Percentiles rank a stretch among this genome's conserved stretches.
phyloP scores from a whole-genome alignment of 2,888 invertebrate species.

The Temnothorax rugatulus region DNA sequence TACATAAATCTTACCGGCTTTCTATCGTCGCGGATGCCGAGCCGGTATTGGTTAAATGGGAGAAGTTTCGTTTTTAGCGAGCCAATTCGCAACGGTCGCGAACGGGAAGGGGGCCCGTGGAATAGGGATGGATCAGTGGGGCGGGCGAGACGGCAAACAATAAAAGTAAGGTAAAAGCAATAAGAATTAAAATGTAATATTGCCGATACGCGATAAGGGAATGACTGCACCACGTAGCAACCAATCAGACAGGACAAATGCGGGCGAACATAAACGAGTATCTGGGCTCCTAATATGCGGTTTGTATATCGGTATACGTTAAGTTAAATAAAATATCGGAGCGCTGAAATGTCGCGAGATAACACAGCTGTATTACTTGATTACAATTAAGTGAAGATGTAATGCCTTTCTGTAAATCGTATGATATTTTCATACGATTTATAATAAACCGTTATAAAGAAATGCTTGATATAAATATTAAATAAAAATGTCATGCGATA shows the following conservation, averaged over 20 bases:
- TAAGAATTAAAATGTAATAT: constrained; percentile 52
- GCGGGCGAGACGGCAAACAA: constrained; percentile 30
- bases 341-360: constrained; percentile 11
- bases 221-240: constrained; percentile 24
- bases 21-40: constrained; percentile 56
- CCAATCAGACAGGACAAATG: constrained; percentile 41
- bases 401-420: constrained; percentile 18
- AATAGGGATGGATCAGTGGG: constrained; percentile 11
- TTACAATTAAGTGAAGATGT: constrained; percentile 25
- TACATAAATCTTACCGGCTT: constrained; percentile 53
- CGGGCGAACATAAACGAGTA: constrained; percentile 23
- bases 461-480: neutral
- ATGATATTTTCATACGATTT: too few species aligned
- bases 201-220: constrained; percentile 40
- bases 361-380: neutral
- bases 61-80: constrained; percentile 74
- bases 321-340: constrained; percentile 41
- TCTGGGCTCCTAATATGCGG: constrained; percentile 40
- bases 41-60: constrained; percentile 70
- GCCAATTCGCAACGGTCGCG: constrained; percentile 62
- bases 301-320: constrained; percentile 1
- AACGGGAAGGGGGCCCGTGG: neutral
- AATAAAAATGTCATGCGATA: constrained; percentile 8
- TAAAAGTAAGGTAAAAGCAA: constrained; percentile 44
- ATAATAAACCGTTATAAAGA: neutral